A percentile compares a stretch with the other conserved stretches of the same genome.
phyloP scores from a whole-genome alignment of 1,140 invertebrate species.

The Pogonognathellus flavescens region DNA sequence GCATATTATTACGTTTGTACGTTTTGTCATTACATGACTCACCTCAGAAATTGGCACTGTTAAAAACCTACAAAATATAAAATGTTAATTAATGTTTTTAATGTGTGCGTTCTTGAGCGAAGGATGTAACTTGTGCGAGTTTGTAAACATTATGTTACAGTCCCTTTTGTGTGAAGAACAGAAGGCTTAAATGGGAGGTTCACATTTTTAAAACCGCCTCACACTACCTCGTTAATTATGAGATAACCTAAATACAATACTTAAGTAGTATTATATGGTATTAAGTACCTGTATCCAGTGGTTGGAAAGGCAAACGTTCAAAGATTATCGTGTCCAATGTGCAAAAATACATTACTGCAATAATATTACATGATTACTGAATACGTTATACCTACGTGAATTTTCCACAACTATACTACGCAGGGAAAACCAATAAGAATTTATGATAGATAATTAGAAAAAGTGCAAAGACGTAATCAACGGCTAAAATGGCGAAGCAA shows the following conservation, averaged over 20 bases:
- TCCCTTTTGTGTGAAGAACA: background rate
- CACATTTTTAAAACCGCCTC: background rate
- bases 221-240: slow-evolving; percentile 38
- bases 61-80: background rate
- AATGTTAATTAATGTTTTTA: too few species aligned
- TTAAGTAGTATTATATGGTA: too few species aligned
- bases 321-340: too few species aligned
- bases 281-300: background rate
- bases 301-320: too few species aligned
- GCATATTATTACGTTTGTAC: background rate
- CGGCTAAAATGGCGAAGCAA: slow-evolving; percentile 18
- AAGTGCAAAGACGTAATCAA: slow-evolving; percentile 29
- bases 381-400: too few species aligned
- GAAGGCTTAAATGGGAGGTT: slow-evolving; percentile 37
- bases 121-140: background rate
- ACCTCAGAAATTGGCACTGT: background rate
- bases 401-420: background rate
- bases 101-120: background rate
- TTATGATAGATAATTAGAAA: slow-evolving; percentile 1
- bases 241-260: slow-evolving; percentile 41
- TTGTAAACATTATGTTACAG: background rate
- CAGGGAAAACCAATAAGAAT: background rate
- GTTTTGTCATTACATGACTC: background rate
- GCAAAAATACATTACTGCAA: too few species aligned
- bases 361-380: too few species aligned